Evolutionary conservation across 2,888 invertebrate genomes (phyloP), one percentile per base, ranked within the genome.

Genomic region (Scelioninae gen. 2): DNA sequence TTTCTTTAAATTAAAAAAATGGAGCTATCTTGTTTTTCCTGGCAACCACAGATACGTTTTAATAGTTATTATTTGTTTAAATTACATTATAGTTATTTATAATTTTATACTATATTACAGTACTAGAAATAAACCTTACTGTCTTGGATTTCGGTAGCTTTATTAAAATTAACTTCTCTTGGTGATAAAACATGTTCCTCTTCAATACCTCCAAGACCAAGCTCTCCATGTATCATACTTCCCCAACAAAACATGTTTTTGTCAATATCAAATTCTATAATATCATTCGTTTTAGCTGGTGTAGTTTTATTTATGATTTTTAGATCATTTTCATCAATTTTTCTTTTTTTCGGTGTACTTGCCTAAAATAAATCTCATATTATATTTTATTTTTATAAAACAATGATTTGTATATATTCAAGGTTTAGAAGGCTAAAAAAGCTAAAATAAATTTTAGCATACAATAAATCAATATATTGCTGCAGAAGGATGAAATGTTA

Each of bases 131-230:
- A 28, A 5, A 67, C n/a, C 81, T 82, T 82, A 88, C 87, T 87
- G 76, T 87, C 82, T 61, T 79, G 77, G n/a, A 88, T 77, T 76
- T 86, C 78, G 9, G 81, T 78, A 6, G 85, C 83, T 71, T 86
- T 82, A 22, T 77, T 58, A 77, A 88, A 88, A 55, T 84, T 79
- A 9, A 89, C 80, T 79, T 87, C 85, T 18, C 86, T 81, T 0
- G 90, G 90, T 7, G 81, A 76, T 5, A 86, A 80, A 57, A 91
- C 87, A 80, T 90, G 89, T 80, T 92, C 92, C 46, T 92, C 92
- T 82, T 94, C 94, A 72, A 92, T 90, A 9, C 92, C 93, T 22
- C 94, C 94, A 11, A 94, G 85, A 0, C 94, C 94, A 18, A 95
- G 86, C 86, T 94, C 94, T 1, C 94, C 94, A 82, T 93, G 90